A percentile compares a stretch with the other conserved stretches of the same genome.
phyloP scores from a whole-genome alignment of 1,140 invertebrate genomes.

The Whitmania pigra region DNA sequence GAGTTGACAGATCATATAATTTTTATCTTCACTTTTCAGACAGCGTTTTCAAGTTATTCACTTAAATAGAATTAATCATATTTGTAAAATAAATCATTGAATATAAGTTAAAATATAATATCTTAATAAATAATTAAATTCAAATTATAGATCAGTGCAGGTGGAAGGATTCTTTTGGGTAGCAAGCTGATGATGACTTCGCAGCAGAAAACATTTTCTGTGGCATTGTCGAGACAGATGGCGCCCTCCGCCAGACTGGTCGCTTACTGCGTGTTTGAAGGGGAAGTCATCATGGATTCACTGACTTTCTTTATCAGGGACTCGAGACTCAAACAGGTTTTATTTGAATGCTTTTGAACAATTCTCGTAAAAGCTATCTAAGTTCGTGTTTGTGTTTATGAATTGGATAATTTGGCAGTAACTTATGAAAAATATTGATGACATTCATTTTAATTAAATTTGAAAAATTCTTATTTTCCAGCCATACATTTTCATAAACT shows the following conservation, averaged over 20 bases:
- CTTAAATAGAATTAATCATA: no score
- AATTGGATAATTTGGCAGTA: background rate
- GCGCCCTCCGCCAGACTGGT: conserved; percentile 16
- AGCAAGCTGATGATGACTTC: conserved; percentile 21
- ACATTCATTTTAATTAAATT: background rate
- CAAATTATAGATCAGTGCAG: conserved; percentile 11
- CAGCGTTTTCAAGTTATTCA: no score
- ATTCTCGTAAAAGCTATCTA: no score
- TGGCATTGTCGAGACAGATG: conserved; percentile 22
- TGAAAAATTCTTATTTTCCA: background rate
- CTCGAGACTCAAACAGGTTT: conserved; percentile 12
- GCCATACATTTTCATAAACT: conserved; percentile 17
- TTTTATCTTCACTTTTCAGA: no score
- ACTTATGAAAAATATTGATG: background rate
- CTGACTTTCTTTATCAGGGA: conserved; percentile 21
- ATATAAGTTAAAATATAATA: no score
- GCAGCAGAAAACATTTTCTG: conserved; percentile 21
- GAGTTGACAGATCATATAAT: background rate
- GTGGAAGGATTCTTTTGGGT: conserved; percentile 18
- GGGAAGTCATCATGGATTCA: conserved; percentile 21
- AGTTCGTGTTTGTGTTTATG: background rate
- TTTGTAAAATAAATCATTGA: no score
- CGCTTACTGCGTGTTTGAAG: conserved; percentile 19
- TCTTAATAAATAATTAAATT: no score
- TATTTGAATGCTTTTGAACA: background rate